Base-by-base conservation (phyloP, 2,797 vertebrate genomes). In the Mallotus villosus region DNA sequence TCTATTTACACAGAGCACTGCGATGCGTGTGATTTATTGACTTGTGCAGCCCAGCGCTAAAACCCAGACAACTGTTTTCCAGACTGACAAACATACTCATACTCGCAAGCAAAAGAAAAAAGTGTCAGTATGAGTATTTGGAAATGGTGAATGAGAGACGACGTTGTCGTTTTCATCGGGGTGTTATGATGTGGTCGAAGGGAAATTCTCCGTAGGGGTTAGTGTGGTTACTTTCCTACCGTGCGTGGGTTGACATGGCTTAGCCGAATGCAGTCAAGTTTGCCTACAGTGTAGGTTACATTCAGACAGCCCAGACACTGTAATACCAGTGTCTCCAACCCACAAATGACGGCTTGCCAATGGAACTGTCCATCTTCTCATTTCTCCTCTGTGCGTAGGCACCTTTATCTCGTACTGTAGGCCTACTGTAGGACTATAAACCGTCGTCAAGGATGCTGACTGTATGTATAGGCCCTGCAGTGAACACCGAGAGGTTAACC, bases 301-400 rank as follows among this genome's bases (percentile, higher is more conserved):
- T 86, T 86, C 86, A 91, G 88, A 89, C 86, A 81, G 86, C 86
- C 86, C 89, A 91, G 90, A 91, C 90, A 90, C 88, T 86, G 87
- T 92, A 91, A 92, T 91, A 86, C 86, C 89, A 87, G 87, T 85
- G 86, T 88, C 84, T 89, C 84, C 82, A 87, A 87, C 83, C 90
- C 85, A 85, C 88, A 90, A 68, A 91, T 90, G 82, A 91, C 86
- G 67, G 86, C 86, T 84, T 90, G 84, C 83, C 86, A 84, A 75
- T 88, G 83, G 77, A 91, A 89, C 89, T 76, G 89, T 88, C 87
- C 89, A 90, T 90, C 90, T 91, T 84, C 77, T 87, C 90, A 87
- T 74, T 81, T 87, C 79, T 49, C 65, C 2, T 21, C 29, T 57
- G 82, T 81, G 76, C 82, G 72, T 81, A 76, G 82, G 84, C 79